Base-by-base conservation (phyloP, 64 coral and sea anemone species). In the Montipora efflorescens region DNA sequence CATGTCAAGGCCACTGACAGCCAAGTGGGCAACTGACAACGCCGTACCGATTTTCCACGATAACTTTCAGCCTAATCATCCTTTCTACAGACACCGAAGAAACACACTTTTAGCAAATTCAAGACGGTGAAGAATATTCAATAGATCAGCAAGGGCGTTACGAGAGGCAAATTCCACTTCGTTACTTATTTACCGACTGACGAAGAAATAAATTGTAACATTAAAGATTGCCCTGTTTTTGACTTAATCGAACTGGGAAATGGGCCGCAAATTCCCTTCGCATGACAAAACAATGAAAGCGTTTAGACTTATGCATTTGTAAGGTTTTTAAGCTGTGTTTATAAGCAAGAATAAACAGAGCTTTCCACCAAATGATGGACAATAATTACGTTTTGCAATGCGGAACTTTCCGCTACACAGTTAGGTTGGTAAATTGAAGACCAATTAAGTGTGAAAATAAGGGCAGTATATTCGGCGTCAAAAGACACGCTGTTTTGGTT, bases 351-450 rank as follows among this genome's bases (percentile, higher is more conserved):
- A 46, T 25, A 45, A 76, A 25, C 8, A 43, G 55, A 16, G 12
- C 16, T 47, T 70, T 48, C 79, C 11, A 82, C 13, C 23, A 4
- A 19, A 8, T 72, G 50, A 71, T 86, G 48, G 61, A 72, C 16
- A 72, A 72, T 71, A 86, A 86, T 86, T 50, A 72, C 4, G 4
- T 71, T 50, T 49, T 47, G 82, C 82, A 86, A 86, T 86, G 82
- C 82, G 82, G 82, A 86, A 86, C 82, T 86, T 71, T 44, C 11
- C 7, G 46, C 45, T 78, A 19, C 46, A 49, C 46, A 48, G 64
- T 15, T 8, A 6, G 16, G 59, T 21, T 86, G 3, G 45, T 50
- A 16, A 86, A 86, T 22, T 51, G 66, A 71, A 86, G 67, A 71
- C 45, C 3, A 86, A 72, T 18, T 18, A 7, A 86, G 4, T 48